Percentiles rank a stretch among this genome's conserved stretches.
These are phyloP conservation scores for Halcyon badia DNA, from an alignment of 2,797 vertebrate species.

Conservation along the genomic window DNA sequence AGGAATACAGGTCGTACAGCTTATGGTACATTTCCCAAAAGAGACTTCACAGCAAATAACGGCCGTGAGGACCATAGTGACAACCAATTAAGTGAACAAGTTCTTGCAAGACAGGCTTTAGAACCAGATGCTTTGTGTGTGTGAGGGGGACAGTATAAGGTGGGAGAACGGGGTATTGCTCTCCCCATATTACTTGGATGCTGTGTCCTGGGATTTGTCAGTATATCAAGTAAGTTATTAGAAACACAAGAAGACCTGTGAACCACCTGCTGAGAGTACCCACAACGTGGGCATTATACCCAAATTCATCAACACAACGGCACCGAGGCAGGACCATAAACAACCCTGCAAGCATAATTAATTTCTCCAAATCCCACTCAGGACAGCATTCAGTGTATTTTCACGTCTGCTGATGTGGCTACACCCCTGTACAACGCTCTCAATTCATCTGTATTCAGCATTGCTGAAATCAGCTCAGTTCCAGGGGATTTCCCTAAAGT, in stretches of 20 bases:
- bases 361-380: neutral
- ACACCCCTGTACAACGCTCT: neutral
- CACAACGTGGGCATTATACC: no score
- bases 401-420: rapidly evolving
- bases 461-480: neutral
- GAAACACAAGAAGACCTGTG: neutral
- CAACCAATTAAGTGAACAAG: neutral
- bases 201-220: neutral
- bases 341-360: no score
- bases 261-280: no score
- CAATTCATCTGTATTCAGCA: neutral
- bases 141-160: rapidly evolving
- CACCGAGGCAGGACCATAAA: no score
- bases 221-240: neutral
- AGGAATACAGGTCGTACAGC: neutral
- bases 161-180: neutral
- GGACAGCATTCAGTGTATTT: rapidly evolving
- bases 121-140: neutral
- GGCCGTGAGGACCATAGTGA: neutral
- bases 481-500: neutral
- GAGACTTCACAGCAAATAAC: neutral
- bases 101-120: neutral
- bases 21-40: neutral
- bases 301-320: no score
- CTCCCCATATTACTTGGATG: neutral